These are phyloP conservation scores for Dryobates pubescens DNA, from an alignment of 2,797 vertebrate genomes.

Conservation along the genomic window DNA sequence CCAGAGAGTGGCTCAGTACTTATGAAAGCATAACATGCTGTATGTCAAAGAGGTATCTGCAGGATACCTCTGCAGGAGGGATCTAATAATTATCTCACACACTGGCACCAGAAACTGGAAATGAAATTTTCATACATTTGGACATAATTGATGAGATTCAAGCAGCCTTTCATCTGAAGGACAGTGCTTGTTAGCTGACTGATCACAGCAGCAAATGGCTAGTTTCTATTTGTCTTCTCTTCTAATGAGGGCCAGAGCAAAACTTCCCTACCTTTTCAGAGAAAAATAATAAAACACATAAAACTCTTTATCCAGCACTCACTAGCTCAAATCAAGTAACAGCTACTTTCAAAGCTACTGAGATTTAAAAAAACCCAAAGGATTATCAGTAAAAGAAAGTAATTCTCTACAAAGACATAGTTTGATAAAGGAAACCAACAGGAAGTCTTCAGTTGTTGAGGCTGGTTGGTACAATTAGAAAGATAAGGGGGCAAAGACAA, in stretches of 20 bases:
- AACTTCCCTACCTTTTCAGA: not conserved
- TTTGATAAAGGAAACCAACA: not conserved
- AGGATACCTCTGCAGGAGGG: not conserved
- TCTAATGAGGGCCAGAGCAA: not conserved
- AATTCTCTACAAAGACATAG: not conserved
- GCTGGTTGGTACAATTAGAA: not conserved
- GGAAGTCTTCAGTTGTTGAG: not conserved
- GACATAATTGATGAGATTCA: not conserved
- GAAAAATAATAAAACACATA: not conserved
- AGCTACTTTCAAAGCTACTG: not conserved
- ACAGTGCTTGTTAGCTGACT: not conserved
- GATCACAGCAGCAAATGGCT: not conserved
- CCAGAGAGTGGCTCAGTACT: not conserved
- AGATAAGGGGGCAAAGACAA: not conserved
- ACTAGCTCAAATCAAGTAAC: not conserved
- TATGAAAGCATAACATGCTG: rapidly evolving
- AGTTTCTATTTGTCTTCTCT: not conserved
- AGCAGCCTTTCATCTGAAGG: not conserved
- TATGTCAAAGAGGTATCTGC: not conserved
- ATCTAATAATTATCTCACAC: not conserved
- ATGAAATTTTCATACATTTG: not conserved
- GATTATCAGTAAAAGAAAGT: not conserved
- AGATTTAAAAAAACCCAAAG: not conserved
- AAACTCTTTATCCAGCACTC: not conserved
- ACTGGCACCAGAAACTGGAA: not conserved